Evolutionary conservation across 2,888 invertebrate genomes (phyloP).

Genomic region (Torymus texanus): DNA sequence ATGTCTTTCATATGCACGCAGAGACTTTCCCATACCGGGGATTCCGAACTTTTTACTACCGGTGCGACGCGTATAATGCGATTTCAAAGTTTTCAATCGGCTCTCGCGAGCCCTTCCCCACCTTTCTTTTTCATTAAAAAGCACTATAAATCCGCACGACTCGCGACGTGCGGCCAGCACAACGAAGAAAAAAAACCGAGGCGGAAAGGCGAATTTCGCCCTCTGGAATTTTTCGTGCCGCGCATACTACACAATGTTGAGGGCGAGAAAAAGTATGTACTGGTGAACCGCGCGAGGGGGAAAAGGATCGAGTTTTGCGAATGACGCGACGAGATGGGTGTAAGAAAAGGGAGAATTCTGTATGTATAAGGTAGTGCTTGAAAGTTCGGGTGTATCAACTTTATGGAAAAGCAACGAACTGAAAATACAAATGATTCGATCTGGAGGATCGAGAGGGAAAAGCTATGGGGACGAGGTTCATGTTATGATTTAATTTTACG

Average conservation of each 20-base stretch:
- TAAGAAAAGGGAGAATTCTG: too few relatives aligned
- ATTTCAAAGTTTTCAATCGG: too few relatives aligned
- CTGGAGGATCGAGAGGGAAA: background rate
- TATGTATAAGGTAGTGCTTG: background rate
- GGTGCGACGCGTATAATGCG: too few relatives aligned
- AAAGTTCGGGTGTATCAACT: background rate
- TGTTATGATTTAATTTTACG: background rate
- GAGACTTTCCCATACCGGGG: too few relatives aligned
- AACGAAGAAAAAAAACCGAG: background rate
- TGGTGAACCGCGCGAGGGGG: too few relatives aligned
- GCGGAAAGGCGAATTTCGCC: constrained; percentile 12
- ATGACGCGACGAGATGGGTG: too few relatives aligned
- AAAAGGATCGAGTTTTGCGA: too few relatives aligned
- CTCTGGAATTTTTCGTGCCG: too few relatives aligned
- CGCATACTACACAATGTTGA: too few relatives aligned
- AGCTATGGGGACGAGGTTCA: background rate
- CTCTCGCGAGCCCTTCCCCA: background rate
- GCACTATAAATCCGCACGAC: background rate
- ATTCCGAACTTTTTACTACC: too few relatives aligned
- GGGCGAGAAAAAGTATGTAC: too few relatives aligned
- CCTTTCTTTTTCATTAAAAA: constrained; percentile 11
- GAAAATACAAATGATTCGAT: background rate
- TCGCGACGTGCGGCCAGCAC: background rate
- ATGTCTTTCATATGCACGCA: too few relatives aligned
- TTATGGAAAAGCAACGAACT: background rate